Conservation (phyloP, 1,140 invertebrate genomes). For the Leptinotarsa undecemlineata region DNA sequence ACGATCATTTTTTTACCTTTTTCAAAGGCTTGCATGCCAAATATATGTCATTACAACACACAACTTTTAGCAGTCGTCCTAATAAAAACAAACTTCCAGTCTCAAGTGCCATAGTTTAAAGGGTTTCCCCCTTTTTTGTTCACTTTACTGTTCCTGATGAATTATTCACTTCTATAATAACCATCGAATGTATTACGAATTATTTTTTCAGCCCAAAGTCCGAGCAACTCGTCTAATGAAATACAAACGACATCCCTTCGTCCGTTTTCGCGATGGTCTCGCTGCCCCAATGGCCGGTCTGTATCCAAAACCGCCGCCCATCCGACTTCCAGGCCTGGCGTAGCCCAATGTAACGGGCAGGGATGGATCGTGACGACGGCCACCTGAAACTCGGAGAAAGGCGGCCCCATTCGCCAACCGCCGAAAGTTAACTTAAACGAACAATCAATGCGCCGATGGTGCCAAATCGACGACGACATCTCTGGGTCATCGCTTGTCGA, state of each 20-base stretch:
- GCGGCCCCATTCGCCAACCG: slow-evolving; percentile 20
- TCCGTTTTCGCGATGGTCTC: slow-evolving; percentile 48
- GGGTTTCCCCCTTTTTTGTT: too few relatives aligned
- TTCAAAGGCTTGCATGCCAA: too few relatives aligned
- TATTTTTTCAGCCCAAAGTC: slow-evolving; percentile 46
- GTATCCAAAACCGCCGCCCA: slow-evolving; percentile 33
- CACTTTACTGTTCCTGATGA: too few relatives aligned
- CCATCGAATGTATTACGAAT: too few relatives aligned
- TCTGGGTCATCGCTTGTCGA: slow-evolving; percentile 47
- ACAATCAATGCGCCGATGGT: neutral
- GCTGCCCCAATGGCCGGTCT: slow-evolving; percentile 42
- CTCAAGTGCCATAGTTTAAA: too few relatives aligned
- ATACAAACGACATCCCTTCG: slow-evolving; percentile 49
- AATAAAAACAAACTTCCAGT: too few relatives aligned
- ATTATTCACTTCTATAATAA: too few relatives aligned
- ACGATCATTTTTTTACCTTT: too few relatives aligned
- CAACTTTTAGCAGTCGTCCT: too few relatives aligned
- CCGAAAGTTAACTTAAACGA: neutral
- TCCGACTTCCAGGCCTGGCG: slow-evolving; percentile 34
- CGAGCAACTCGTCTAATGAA: slow-evolving; percentile 52
- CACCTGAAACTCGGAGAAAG: slow-evolving; percentile 42
- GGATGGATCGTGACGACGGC: slow-evolving; percentile 50
- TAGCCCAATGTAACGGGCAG: slow-evolving; percentile 41
- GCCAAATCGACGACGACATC: slow-evolving; percentile 34
- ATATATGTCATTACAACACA: too few relatives aligned